Evolutionary conservation across 2,888 invertebrate genomes (phyloP), one percentile per base, ranked within the genome.

Genomic region (Sericinus montela): DNA sequence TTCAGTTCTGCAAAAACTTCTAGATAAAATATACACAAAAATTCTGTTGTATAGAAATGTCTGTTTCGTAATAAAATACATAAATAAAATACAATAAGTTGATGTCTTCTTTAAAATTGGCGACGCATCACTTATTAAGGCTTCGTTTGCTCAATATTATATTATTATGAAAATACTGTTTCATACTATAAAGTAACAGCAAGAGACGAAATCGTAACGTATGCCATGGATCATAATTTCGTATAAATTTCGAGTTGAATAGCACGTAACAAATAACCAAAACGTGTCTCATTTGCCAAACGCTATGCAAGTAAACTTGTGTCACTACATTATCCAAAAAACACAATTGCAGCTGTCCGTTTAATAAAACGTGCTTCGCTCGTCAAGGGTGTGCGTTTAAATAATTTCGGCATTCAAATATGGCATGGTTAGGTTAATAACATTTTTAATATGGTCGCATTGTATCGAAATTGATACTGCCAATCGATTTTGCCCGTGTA

Each of bases 101-200:
- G 19, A 19, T 19, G 19, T 5, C 19, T 3, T 19, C 3, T 19
- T 19, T 19, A 19, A 19, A 19, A 19, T 19, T 5, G 19, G 19
- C 19, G 19, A 5, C 19, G 11, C 30, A 30, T 10, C 11, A 30
- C 9, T 10, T 10, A 30, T 0, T 1, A 30, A 11, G 5, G 6
- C 9, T 30, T 2, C 30, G 7, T 30, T 30, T 30, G n/a, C 11
- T 13, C n/a, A 30, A 13, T 13, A n/a, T 5, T 11, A 4, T 30
- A 30, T 30, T 30, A 30, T 30, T 30, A 11, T 11, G 11, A 11
- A 11, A 30, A 16, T 40, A 28, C 1, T 5, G 6, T 40, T 40
- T 25, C 35, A 10, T 23, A 30, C 32, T 13, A 19, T 40, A 40
- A 43, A 43, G 65, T 47, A 48, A 48, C 58, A n/a, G n/a, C n/a